These are phyloP conservation scores for Eutrigla gurnardus DNA, from an alignment of 2,797 vertebrate species.

Conservation along the genomic window DNA sequence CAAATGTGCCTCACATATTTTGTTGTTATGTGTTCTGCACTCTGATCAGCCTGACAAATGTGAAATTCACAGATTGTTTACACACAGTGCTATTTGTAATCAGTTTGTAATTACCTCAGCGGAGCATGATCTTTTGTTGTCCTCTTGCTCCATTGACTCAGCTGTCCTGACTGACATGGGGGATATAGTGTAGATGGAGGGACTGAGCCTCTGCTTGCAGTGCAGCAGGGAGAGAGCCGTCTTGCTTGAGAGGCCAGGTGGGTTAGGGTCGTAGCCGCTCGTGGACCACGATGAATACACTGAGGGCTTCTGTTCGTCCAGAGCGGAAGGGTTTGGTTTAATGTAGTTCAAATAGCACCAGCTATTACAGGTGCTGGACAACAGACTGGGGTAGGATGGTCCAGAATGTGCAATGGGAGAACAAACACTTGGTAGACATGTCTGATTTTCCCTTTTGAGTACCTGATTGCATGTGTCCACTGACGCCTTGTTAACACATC, in stretches of 20 bases:
- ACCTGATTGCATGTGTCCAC: constrained; percentile 39
- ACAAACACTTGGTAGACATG: constrained; percentile 49
- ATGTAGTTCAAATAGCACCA: constrained; percentile 99
- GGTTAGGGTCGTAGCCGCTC: constrained; percentile 93
- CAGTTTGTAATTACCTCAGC: constrained; percentile 88
- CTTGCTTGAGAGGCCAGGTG: constrained; percentile 94
- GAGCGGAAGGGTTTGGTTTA: constrained; percentile 92
- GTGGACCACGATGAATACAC: constrained; percentile 96
- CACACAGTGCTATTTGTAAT: constrained; percentile 8
- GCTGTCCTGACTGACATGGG: constrained; percentile 83
- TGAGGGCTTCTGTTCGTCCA: constrained; percentile 89
- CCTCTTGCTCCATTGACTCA: constrained; percentile 83
- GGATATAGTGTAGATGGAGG: constrained; percentile 93
- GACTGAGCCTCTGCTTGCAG: constrained; percentile 94
- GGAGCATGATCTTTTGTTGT: constrained; percentile 86
- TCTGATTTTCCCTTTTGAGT: constrained; percentile 48
- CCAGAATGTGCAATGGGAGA: constrained; percentile 81
- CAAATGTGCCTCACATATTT: neutral
- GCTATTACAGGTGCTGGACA: constrained; percentile 95
- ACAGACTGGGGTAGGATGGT: constrained; percentile 89
- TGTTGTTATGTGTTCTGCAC: too few species aligned
- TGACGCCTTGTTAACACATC: constrained; percentile 32
- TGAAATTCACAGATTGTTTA: neutral
- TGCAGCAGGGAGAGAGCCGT: constrained; percentile 92
- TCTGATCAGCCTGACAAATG: neutral